Evolutionary conservation across 2,888 invertebrate species (phyloP).

Genomic region (Synergus gifuensis): DNA sequence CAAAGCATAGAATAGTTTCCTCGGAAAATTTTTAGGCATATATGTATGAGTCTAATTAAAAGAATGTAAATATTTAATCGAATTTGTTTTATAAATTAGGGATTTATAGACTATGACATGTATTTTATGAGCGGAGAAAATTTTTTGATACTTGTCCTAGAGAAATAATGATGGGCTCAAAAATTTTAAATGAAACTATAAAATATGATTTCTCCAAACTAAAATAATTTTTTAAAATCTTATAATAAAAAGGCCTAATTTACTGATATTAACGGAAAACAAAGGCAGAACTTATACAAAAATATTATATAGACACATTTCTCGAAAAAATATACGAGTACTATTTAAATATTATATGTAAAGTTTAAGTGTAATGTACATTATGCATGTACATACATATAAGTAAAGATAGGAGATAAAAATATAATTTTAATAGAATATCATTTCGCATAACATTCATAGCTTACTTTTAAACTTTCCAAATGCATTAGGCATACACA

Average conservation of each 20-base stretch:
- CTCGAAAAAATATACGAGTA: conserved; percentile 68
- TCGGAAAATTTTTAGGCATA: neutral
- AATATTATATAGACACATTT: conserved; percentile 51
- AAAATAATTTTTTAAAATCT: neutral
- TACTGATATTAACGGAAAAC: conserved; percentile 23
- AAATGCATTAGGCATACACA: conserved; percentile 70
- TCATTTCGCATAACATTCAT: conserved; percentile 66
- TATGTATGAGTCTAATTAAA: neutral
- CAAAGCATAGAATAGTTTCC: neutral
- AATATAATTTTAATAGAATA: conserved; percentile 73
- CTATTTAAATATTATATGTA: conserved; percentile 67
- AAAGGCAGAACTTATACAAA: conserved; percentile 4
- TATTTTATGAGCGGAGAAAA: conserved; percentile 46
- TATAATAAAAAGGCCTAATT: neutral
- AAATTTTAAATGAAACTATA: neutral
- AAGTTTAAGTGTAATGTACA: conserved; percentile 60
- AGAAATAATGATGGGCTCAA: neutral
- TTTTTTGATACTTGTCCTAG: neutral
- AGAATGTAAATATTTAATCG: conserved; percentile 29
- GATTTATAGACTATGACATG: conserved; percentile 62
- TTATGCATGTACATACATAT: conserved; percentile 53
- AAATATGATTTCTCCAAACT: neutral
- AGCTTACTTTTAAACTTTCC: conserved; percentile 62
- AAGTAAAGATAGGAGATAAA: conserved; percentile 69
- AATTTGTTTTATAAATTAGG: conserved; percentile 53